Evolutionary conservation across 2,888 invertebrate species (phyloP), one percentile per base, ranked within the genome.

Genomic region (Epistrophella euchroma): DNA sequence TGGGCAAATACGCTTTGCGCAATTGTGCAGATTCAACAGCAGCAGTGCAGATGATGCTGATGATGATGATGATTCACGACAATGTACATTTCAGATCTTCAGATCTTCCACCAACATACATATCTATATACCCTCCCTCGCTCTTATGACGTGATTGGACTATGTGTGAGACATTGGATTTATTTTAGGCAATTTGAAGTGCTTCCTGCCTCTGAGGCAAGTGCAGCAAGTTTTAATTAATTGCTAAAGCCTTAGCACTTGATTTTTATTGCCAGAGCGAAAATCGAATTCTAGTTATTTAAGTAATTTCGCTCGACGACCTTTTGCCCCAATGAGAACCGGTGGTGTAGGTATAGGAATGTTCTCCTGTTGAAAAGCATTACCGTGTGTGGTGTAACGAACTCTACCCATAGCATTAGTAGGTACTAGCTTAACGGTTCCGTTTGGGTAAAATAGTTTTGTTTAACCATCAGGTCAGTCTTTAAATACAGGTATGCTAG

Each of bases 221-320:
- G 74, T 77, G 86, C 68, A 68, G 37, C n/a, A n/a, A 60, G 66
- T 70, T 71, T 78, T 82, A 86, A 86, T 86, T 86, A 86, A 86
- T 86, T 82, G 78, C 86, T 58, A 47, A 52, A 70, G 37, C 52
- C 62, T 62, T 35, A 28, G 50, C 76, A 25, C 52, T 80, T 73
- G 75, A 80, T 81, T 86, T 74, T 82, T 86, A 86, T 82, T 78
- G 43, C 77, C 71, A 25, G 64, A 60, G 71, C 73, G 82, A 86
- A 82, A 86, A 86, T 82, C 86, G 86, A 86, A 86, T 82, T 74
- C 82, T 78, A 66, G 86, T 81, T 77, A 81, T 80, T 84, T 84
- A 71, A 72, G 75, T 81, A 85, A 85, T 82, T 82, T 66, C 71
- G 50, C 74, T 70, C 62, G 71, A 74, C 86, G 86, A 86, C 86